Percentiles rank a stretch among this genome's conserved stretches.
Conservation (phyloP, 1,140 invertebrate genomes). For the Zeugodacus cucurbitae region DNA sequence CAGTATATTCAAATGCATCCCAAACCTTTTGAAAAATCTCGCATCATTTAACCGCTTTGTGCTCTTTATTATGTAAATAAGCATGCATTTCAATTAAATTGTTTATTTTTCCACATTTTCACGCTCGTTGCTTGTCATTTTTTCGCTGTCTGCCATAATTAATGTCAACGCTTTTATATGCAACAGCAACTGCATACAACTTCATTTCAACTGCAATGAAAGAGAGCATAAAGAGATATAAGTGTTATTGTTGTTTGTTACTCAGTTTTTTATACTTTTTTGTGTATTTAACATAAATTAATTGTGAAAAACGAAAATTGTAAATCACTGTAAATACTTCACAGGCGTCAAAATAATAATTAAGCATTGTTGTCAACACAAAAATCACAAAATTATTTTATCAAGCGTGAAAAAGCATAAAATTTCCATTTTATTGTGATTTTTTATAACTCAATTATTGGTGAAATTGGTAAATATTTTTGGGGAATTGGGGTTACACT, state of each 20-base stretch:
- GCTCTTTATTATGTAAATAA: background rate
- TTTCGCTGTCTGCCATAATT: background rate
- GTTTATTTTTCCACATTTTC: background rate
- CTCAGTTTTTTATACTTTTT: background rate
- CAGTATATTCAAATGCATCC: too few relatives aligned
- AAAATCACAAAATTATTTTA: too few relatives aligned
- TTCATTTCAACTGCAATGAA: background rate
- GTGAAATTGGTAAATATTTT: too few relatives aligned
- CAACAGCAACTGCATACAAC: background rate
- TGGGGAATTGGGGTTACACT: too few relatives aligned
- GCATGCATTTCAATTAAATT: background rate
- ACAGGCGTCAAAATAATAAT: too few relatives aligned
- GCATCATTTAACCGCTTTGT: too few relatives aligned
- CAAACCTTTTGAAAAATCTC: too few relatives aligned
- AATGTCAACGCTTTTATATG: background rate
- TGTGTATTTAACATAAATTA: background rate
- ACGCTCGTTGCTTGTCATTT: background rate
- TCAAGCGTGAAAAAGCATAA: background rate
- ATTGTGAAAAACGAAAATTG: background rate
- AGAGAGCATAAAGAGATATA: background rate
- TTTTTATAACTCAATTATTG: background rate
- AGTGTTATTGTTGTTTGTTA: background rate
- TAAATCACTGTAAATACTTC: too few relatives aligned
- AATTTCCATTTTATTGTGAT: background rate
- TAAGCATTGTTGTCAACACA: too few relatives aligned